Evolutionary conservation across 37 sponge, comb jelly and placozoan genomes (phyloP), one percentile per base, ranked within the genome.

Genomic region (Spongilla lacustris): DNA sequence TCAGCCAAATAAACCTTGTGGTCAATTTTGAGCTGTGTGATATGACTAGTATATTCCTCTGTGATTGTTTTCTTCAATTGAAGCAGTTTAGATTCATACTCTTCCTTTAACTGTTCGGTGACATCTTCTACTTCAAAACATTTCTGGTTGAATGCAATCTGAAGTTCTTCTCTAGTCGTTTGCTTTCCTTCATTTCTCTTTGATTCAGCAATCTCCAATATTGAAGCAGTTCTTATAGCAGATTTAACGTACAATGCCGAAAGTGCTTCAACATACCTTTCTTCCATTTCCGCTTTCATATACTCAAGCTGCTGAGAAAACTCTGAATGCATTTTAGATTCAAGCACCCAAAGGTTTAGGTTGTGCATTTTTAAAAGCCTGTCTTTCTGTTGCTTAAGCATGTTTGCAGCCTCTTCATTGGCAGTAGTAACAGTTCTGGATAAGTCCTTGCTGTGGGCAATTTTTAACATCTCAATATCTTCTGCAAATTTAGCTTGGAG

Each of bases 11-110:
- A 84, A 46, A 34, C 28, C 69, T 84, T 68, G 24, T 73, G 38
- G 66, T 84, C 25, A 17, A 81, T 70, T 37, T 74, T 74, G 10
- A 80, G 77, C 14, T 41, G 32, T 0, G 66, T 19, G 25, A 75
- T 48, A 66, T 85, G 76, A 26, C 35, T 74, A 34, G 80, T 66
- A 26, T 70, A 46, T 50, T 85, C 86, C 24, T n/a, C 67, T 0
- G 37, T 77, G 81, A 90, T 74, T 67, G 77, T 35, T 28, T 67
- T 25, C 33, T 90, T 82, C 8, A 85, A 49, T 13, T 84, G 81
- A 46, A 72, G 50, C n/a, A 90, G 17, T 50, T 79, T 81, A 73
- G 8, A 6, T 28, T 72, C 79, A 32, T 80, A 68, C 67, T 89
- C 46, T 23, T 28, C 9, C 19, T 71, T 67, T 36, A 88, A 68